A percentile compares a stretch with the other conserved stretches of the same genome.
These are phyloP conservation scores for Ptychobarbus kaznakovi DNA, from an alignment of 2,797 vertebrate species.

Conservation along the genomic window DNA sequence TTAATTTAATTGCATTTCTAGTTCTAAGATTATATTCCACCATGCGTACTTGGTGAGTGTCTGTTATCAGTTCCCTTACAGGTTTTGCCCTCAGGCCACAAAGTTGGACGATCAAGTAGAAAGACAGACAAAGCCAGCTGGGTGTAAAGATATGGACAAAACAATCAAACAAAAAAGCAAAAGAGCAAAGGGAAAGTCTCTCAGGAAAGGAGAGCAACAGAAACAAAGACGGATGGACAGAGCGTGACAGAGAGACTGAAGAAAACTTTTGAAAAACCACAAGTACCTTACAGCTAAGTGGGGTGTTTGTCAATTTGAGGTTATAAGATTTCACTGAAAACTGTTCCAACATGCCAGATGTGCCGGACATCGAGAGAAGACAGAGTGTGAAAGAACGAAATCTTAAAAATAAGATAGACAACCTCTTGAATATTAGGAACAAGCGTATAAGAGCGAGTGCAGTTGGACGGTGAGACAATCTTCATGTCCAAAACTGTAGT, in stretches of 20 bases:
- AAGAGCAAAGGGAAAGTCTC: neutral
- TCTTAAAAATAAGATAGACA: neutral
- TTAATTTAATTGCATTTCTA: neutral
- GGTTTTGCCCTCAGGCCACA: neutral
- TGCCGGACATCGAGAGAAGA: neutral
- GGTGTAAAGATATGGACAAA: conserved; percentile 11
- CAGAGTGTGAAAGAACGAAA: neutral
- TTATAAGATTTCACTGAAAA: neutral
- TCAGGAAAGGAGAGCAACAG: neutral
- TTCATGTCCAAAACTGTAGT: conserved; percentile 10
- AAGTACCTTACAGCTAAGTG: neutral
- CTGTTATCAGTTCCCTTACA: conserved; percentile 23
- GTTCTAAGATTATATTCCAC: neutral
- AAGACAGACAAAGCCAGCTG: neutral
- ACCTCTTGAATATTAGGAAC: neutral
- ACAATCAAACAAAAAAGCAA: neutral
- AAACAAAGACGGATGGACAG: conserved; percentile 10
- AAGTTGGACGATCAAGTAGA: neutral
- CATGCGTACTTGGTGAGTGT: neutral
- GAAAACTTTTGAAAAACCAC: neutral
- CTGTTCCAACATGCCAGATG: conserved; percentile 9
- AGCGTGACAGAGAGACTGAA: conserved; percentile 10
- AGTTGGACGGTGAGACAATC: neutral
- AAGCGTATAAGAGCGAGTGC: neutral
- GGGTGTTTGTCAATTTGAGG: neutral